A percentile compares a stretch with the other conserved stretches of the same genome.
These are phyloP conservation scores for Monochamus saltuarius DNA, from an alignment of 1,140 invertebrate genomes.

Conservation along the genomic window DNA sequence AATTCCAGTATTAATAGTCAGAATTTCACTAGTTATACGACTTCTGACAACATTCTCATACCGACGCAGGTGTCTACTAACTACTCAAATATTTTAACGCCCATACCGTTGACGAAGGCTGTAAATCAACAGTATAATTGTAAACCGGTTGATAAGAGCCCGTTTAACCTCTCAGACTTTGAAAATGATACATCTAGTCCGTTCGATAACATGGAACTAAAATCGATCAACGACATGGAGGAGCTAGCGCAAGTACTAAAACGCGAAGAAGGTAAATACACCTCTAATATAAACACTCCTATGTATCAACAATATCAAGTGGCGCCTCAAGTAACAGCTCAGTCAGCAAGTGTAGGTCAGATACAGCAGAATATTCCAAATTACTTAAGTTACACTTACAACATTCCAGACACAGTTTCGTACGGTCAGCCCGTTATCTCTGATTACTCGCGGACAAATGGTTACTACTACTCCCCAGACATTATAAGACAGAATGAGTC, in stretches of 20 bases:
- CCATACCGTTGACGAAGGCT: constrained; percentile 35
- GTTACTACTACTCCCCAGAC: constrained; percentile 23
- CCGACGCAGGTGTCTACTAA: constrained; percentile 33
- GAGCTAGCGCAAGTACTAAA: constrained; percentile 73
- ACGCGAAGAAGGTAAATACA: constrained; percentile 30
- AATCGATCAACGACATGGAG: constrained; percentile 88
- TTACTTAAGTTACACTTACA: constrained; percentile 8
- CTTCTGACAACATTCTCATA: constrained; percentile 37
- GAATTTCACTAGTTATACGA: constrained; percentile 26
- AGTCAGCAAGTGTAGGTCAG: too few species aligned
- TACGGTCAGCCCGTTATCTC: constrained; percentile 55
- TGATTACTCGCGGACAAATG: constrained; percentile 23
- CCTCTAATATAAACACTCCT: constrained; percentile 5
- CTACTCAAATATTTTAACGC: constrained; percentile 44
- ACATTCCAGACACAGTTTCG: constrained; percentile 42
- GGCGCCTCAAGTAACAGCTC: neutral
- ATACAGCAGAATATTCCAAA: constrained; percentile 8
- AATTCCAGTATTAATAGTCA: constrained; percentile 26
- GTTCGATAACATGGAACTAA: constrained; percentile 87
- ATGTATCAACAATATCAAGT: constrained; percentile 5
- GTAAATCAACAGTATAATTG: constrained; percentile 20
- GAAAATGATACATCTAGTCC: constrained; percentile 86
- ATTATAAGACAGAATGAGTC: constrained; percentile 5
- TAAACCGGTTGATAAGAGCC: constrained; percentile 37
- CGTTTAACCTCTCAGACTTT: constrained; percentile 65